Percentiles rank a stretch among this genome's conserved stretches.
phyloP scores from a whole-genome alignment of 2,888 invertebrate species.

The Tanypteryx hageni region DNA sequence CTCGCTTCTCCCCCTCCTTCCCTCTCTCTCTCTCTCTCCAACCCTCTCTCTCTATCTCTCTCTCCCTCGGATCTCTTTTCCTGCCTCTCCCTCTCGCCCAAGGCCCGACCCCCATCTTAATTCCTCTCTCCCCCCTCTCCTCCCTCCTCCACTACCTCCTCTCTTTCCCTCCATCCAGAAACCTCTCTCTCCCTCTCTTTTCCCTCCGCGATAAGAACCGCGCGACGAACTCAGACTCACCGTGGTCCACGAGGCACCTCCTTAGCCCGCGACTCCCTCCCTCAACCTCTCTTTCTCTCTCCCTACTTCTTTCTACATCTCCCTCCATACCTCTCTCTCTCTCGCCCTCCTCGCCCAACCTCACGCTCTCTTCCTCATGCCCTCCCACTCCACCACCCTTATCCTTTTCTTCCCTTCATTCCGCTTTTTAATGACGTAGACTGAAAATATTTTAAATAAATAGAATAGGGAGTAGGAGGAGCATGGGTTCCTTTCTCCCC shows the following conservation, averaged over 20 bases:
- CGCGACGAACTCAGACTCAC: too few species aligned
- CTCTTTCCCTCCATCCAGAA: not conserved
- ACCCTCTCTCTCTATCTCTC: not conserved
- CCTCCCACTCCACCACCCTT: not conserved
- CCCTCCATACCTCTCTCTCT: not conserved
- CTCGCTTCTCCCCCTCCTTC: not conserved
- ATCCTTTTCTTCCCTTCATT: not conserved
- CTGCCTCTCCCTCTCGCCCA: not conserved
- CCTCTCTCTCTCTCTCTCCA: not conserved
- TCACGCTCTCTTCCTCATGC: not conserved
- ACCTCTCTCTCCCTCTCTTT: too few species aligned
- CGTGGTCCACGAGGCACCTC: not conserved
- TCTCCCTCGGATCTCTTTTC: not conserved
- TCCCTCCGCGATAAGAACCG: not conserved
- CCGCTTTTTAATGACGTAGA: constrained; percentile 61
- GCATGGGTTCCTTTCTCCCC: not conserved
- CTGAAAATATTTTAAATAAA: constrained; percentile 63
- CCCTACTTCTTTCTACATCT: not conserved
- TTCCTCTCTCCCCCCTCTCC: not conserved
- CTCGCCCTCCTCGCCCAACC: not conserved
- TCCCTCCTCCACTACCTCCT: not conserved
- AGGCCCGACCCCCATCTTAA: constrained; percentile 8
- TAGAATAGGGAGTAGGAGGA: constrained; percentile 26
- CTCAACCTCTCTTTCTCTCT: not conserved
- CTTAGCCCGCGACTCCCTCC: not conserved